Percentiles rank a stretch among this genome's conserved stretches.
Conservation (phyloP, 1,140 invertebrate species). For the Pachyrhynchus sulphureomaculatus region DNA sequence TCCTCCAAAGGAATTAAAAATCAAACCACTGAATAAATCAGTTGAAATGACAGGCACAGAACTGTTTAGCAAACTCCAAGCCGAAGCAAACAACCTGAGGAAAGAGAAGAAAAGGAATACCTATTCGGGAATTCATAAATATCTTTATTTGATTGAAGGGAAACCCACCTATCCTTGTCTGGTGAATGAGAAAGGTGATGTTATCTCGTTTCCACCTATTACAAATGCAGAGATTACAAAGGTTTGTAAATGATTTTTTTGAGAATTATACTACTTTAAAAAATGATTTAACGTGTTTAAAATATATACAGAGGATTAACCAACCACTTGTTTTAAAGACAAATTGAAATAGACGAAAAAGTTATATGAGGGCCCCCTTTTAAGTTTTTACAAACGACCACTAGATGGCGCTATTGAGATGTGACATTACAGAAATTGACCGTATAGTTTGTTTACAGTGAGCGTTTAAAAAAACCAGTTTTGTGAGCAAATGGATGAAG, state of each 20-base stretch:
- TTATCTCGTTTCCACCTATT: slow-evolving; percentile 82
- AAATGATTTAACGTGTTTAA: no score
- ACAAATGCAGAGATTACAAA: slow-evolving; percentile 80
- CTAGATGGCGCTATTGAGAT: no score
- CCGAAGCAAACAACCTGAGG: slow-evolving; percentile 71
- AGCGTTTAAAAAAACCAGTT: no score
- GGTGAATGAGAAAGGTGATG: slow-evolving; percentile 59
- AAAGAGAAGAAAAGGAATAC: slow-evolving; percentile 80
- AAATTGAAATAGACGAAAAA: no score
- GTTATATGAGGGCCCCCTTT: no score
- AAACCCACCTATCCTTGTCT: slow-evolving; percentile 72
- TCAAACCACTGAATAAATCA: slow-evolving; percentile 65
- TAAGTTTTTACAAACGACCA: no score
- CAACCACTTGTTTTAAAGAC: no score
- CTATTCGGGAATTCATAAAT: slow-evolving; percentile 79
- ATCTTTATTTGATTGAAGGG: slow-evolving; percentile 75
- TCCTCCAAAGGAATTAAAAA: slow-evolving; percentile 60
- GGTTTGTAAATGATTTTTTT: slow-evolving; percentile 50
- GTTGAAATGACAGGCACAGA: slow-evolving; percentile 64
- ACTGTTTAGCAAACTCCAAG: slow-evolving; percentile 66
- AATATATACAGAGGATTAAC: no score
- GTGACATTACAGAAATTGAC: no score
- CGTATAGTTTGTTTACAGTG: no score
- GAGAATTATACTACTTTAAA: no score
- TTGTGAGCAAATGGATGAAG: no score